Conservation (phyloP, 2,797 vertebrate genomes). For the Helicolenus hilgendorfi region DNA sequence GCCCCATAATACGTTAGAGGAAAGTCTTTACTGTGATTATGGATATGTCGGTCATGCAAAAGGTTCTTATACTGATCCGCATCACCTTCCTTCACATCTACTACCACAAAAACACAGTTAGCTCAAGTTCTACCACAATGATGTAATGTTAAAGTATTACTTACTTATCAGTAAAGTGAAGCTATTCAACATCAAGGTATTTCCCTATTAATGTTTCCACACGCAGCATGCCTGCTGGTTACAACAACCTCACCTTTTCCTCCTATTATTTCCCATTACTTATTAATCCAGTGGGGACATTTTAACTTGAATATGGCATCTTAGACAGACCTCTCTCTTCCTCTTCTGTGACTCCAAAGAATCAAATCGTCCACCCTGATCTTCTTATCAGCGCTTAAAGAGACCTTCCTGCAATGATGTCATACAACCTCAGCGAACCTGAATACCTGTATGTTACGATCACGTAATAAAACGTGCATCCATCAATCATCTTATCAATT, state of each 20-base stretch:
- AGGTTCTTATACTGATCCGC: background rate
- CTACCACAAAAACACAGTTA: background rate
- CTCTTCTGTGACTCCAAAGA: background rate
- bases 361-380: slow-evolving; percentile 9
- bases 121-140: background rate
- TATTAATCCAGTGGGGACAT: slow-evolving; percentile 38
- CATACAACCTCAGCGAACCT: background rate
- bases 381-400: slow-evolving; percentile 25
- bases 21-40: background rate
- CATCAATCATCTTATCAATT: background rate
- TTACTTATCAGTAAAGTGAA: background rate
- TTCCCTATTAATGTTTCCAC: background rate
- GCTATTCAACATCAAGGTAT: background rate
- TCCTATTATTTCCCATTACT: slow-evolving; percentile 35
- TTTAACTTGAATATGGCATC: background rate
- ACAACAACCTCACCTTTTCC: background rate
- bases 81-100: background rate
- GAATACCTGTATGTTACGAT: background rate
- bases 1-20: background rate
- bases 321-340: slow-evolving; percentile 8
- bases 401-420: slow-evolving; percentile 19
- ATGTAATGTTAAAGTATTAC: background rate
- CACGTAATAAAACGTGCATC: background rate
- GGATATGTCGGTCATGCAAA: background rate
- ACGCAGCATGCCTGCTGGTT: background rate